phyloP scores from a whole-genome alignment of 2,888 invertebrate species.

The Carpatolechia fugitivella region DNA sequence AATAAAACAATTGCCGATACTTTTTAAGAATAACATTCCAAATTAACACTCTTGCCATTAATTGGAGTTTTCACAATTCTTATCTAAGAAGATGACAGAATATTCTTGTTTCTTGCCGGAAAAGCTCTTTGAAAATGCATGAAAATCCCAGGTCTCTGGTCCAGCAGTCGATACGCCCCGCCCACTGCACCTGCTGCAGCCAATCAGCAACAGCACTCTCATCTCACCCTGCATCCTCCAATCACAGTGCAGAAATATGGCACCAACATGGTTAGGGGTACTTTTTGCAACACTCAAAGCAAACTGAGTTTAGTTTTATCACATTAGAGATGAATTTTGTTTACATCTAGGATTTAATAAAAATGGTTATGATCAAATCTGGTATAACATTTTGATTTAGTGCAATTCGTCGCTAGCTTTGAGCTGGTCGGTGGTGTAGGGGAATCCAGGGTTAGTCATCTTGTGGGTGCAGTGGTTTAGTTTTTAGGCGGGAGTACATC shows the following conservation, averaged over 20 bases:
- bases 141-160: constrained; percentile 7
- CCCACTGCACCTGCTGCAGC: constrained; percentile 58
- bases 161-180: constrained; percentile 50
- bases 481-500: constrained; percentile 35
- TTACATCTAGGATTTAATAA: constrained; percentile 48
- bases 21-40: no score
- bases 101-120: background rate
- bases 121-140: constrained; percentile 1
- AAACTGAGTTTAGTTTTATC: background rate
- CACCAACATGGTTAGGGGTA: constrained; percentile 46
- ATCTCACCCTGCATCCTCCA: constrained; percentile 48
- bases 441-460: constrained; percentile 12
- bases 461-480: constrained; percentile 22
- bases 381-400: constrained; percentile 64
- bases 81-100: background rate
- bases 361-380: constrained; percentile 39
- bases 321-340: constrained; percentile 28
- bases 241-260: constrained; percentile 60
- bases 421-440: constrained; percentile 27
- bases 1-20: no score
- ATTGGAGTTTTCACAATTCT: no score
- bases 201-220: constrained; percentile 55
- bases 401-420: constrained; percentile 38
- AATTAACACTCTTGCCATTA: no score
- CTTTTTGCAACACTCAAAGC: constrained; percentile 2